These are phyloP conservation scores for Recurvirostra avosetta DNA, from an alignment of 2,113 vertebrate species.

Conservation along the genomic window DNA sequence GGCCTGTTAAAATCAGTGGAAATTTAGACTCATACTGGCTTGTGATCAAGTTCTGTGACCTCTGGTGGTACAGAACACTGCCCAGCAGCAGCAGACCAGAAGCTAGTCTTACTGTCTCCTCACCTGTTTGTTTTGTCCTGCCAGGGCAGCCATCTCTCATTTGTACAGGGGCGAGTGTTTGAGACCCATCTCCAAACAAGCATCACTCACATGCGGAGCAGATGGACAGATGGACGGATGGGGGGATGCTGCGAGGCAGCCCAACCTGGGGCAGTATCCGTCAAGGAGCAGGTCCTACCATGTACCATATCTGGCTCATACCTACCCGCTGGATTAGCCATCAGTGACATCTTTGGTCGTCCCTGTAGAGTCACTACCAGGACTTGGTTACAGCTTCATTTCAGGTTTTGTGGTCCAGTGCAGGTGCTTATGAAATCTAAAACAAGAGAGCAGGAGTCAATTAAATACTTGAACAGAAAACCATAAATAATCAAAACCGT, in stretches of 20 bases:
- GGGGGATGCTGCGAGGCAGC: neutral
- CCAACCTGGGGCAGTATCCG: too few species aligned
- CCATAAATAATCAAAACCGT: neutral
- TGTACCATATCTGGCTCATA: fast-evolving
- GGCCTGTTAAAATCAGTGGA: neutral
- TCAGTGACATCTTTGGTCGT: fast-evolving
- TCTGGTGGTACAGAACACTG: neutral
- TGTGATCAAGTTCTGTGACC: neutral
- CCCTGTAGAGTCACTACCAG: too few species aligned
- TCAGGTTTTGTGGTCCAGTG: neutral
- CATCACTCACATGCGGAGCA: fast-evolving
- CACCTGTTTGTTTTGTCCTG: neutral
- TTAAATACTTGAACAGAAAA: neutral
- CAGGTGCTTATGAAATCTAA: neutral
- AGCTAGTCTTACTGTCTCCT: neutral
- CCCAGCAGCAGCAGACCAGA: neutral
- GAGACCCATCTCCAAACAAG: fast-evolving
- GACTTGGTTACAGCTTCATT: neutral
- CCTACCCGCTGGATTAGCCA: fast-evolving
- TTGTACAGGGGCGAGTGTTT: too few species aligned
- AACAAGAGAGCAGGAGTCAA: neutral
- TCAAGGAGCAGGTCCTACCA: neutral
- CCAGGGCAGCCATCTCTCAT: too few species aligned
- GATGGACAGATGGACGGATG: neutral
- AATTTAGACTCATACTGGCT: neutral